Evolutionary conservation across 2,888 invertebrate species (phyloP).

Genomic region (Scaptomyza parva): DNA sequence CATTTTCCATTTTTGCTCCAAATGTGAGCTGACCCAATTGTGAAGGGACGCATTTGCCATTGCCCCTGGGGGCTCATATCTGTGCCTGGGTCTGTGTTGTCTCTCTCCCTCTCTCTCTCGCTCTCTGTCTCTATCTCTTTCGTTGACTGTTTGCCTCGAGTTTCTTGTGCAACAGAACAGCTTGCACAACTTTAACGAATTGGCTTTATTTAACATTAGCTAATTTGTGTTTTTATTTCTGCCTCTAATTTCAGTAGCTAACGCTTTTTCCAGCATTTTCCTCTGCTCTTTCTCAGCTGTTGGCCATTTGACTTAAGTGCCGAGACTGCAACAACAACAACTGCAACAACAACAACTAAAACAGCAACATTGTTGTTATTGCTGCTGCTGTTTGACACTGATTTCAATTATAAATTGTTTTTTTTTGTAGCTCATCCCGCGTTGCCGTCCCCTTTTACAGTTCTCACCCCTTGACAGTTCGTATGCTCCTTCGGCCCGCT

Average conservation of each 20-base stretch:
- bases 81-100: constrained; percentile 16
- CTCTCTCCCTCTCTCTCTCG: not conserved
- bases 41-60: constrained; percentile 49
- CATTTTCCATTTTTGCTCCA: constrained; percentile 65
- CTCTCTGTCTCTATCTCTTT: not conserved
- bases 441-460: constrained; percentile 5
- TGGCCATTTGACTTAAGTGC: constrained; percentile 59
- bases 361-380: constrained; percentile 19
- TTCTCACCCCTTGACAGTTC: constrained; percentile 2
- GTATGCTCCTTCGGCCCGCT: too few relatives aligned
- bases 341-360: too few relatives aligned
- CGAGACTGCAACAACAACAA: constrained; percentile 34
- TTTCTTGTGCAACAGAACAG: not conserved
- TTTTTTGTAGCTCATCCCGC: constrained; percentile 22
- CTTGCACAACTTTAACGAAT: constrained; percentile 44
- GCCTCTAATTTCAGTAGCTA: constrained; percentile 44
- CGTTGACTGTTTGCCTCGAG: constrained; percentile 3
- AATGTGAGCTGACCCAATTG: constrained; percentile 74
- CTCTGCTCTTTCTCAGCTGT: constrained; percentile 16
- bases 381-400: constrained; percentile 61
- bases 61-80: constrained; percentile 49
- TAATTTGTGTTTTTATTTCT: constrained; percentile 63
- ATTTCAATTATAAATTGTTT: constrained; percentile 77
- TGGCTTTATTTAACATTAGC: constrained; percentile 73
- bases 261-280: constrained; percentile 13